Conservation (phyloP, 2,797 vertebrate species). For the Sebastes wilsoni region DNA sequence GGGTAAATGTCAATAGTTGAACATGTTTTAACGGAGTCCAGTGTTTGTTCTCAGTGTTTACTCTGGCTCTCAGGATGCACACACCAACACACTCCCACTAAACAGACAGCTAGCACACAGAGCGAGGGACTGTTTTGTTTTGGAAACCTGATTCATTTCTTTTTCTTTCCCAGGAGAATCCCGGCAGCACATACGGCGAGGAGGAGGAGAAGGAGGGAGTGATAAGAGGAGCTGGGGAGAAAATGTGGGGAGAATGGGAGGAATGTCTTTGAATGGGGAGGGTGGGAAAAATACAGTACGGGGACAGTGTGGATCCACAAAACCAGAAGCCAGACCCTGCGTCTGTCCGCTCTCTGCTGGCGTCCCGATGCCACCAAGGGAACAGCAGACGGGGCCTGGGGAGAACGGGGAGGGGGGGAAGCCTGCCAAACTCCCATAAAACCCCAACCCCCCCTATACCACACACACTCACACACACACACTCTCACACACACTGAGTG, state of each 20-base stretch:
- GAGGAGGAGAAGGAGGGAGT: background rate
- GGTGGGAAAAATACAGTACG: slow-evolving; percentile 14
- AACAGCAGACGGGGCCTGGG: slow-evolving; percentile 60
- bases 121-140: slow-evolving; percentile 8
- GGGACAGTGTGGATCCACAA: slow-evolving; percentile 39
- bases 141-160: slow-evolving; percentile 12
- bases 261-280: slow-evolving; percentile 53
- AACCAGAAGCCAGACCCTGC: slow-evolving; percentile 50
- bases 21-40: slow-evolving; percentile 1
- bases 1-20: background rate
- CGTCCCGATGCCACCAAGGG: slow-evolving; percentile 55
- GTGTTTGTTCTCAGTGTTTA: slow-evolving; percentile 13
- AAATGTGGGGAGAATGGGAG: background rate
- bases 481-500: slow-evolving; percentile 76
- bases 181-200: background rate
- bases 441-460: background rate
- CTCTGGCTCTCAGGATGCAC: background rate
- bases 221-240: slow-evolving; percentile 6
- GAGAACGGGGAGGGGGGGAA: slow-evolving; percentile 27
- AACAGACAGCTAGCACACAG: background rate
- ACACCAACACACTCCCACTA: background rate
- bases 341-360: slow-evolving; percentile 78
- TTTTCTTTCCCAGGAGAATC: slow-evolving; percentile 11
- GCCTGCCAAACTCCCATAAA: slow-evolving; percentile 37
- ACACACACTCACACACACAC: slow-evolving; percentile 22